Conservation (phyloP, 2,113 vertebrate species). For the Engystomops pustulosus region DNA sequence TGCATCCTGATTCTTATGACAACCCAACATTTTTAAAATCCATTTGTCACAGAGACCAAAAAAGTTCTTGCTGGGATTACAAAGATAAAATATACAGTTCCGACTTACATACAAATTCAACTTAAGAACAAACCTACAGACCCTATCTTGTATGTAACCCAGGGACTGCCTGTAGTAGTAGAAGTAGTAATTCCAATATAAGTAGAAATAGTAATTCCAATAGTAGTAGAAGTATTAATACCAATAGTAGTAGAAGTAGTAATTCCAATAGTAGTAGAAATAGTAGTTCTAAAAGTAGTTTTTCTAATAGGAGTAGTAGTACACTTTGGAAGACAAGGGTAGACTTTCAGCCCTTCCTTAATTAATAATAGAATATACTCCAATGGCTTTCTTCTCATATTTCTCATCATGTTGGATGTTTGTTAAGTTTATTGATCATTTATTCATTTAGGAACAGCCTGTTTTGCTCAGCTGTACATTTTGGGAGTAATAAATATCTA, state of each 20-base stretch:
- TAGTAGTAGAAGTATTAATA: background rate
- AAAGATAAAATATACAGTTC: too few species aligned
- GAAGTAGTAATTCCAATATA: too few species aligned
- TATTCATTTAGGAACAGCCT: slow-evolving; percentile 24
- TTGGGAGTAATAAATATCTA: slow-evolving; percentile 14
- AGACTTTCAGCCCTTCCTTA: background rate
- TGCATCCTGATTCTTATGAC: too few species aligned
- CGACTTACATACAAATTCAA: too few species aligned
- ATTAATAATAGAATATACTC: slow-evolving; percentile 1
- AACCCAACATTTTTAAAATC: too few species aligned
- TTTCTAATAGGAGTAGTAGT: background rate
- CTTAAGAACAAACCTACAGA: too few species aligned
- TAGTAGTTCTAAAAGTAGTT: too few species aligned
- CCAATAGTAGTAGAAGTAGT: too few species aligned
- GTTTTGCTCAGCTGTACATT: slow-evolving; percentile 24
- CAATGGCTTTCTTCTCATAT: background rate
- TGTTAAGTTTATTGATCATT: slow-evolving; percentile 30
- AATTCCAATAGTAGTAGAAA: background rate
- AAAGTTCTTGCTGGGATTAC: too few species aligned
- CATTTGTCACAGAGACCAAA: too few species aligned
- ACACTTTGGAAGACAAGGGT: background rate
- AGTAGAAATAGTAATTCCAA: background rate
- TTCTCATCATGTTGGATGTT: background rate
- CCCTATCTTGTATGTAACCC: too few species aligned
- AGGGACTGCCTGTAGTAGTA: too few species aligned